These are phyloP conservation scores for Deilephila elpenor DNA, from an alignment of 2,888 invertebrate species.

Conservation along the genomic window DNA sequence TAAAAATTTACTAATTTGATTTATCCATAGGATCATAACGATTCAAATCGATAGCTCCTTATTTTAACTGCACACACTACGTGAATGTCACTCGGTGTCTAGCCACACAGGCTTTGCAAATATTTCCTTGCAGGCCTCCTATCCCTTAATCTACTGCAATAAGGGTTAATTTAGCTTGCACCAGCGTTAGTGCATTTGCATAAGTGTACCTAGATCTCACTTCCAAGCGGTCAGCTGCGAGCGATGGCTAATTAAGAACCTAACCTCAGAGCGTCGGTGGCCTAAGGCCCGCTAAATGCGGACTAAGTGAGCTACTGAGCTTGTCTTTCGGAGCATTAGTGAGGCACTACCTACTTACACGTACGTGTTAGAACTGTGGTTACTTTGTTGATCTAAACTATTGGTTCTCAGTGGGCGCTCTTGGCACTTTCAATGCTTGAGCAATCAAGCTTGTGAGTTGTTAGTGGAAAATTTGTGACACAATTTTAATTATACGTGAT, in stretches of 20 bases:
- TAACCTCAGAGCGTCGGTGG: constrained; percentile 71
- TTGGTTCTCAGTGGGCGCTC: not conserved
- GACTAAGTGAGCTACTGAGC: constrained; percentile 72
- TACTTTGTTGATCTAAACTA: constrained; percentile 22
- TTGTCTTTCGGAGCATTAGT: constrained; percentile 66
- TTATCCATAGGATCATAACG: constrained; percentile 46
- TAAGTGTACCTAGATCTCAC: constrained; percentile 61
- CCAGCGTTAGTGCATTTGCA: constrained; percentile 40
- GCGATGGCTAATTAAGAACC: constrained; percentile 81
- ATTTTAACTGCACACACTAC: constrained; percentile 54
- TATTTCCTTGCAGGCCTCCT: constrained; percentile 32
- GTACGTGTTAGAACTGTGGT: constrained; percentile 3
- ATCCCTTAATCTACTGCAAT: constrained; percentile 39
- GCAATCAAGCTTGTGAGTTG: not conserved
- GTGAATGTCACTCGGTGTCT: constrained; percentile 61
- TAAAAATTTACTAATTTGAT: constrained; percentile 32
- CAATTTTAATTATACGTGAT: not conserved
- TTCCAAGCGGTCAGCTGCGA: constrained; percentile 77
- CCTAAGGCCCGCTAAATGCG: constrained; percentile 73
- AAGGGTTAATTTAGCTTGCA: constrained; percentile 43
- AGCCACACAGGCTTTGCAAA: constrained; percentile 55
- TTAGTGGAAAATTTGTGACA: not conserved
- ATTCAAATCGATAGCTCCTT: constrained; percentile 54
- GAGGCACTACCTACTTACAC: constrained; percentile 49
- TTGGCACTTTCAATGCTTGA: not conserved